These are phyloP conservation scores for Metridium senile DNA, from an alignment of 92 coral and sea anemone genomes.

Conservation along the genomic window DNA sequence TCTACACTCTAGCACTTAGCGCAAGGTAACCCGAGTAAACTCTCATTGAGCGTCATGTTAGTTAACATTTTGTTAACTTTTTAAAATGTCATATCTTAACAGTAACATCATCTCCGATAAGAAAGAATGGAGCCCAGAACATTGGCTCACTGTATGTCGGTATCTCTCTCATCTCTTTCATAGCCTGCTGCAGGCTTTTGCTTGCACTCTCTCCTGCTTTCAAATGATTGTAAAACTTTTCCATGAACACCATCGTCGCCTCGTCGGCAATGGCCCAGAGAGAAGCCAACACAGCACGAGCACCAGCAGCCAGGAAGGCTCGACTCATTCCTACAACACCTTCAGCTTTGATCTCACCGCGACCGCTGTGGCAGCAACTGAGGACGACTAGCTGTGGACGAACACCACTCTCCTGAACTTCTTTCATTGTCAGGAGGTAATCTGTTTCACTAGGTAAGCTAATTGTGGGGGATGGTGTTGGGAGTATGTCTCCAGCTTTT, in stretches of 20 bases:
- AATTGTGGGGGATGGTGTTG: not conserved
- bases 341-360: constrained; percentile 33
- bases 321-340: constrained; percentile 34
- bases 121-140: constrained; percentile 25
- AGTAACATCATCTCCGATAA: constrained; percentile 20
- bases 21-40: too few relatives aligned
- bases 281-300: constrained; percentile 40
- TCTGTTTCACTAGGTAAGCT: constrained; percentile 27
- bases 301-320: constrained; percentile 38
- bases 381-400: constrained; percentile 24
- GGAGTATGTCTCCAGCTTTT: not conserved
- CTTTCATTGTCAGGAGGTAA: constrained; percentile 23
- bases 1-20: too few relatives aligned
- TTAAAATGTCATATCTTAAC: not conserved
- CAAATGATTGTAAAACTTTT: not conserved
- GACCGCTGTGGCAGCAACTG: constrained; percentile 34
- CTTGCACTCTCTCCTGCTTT: constrained; percentile 10
- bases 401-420: constrained; percentile 4
- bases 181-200: constrained; percentile 10
- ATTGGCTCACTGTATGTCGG: not conserved
- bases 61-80: too few relatives aligned
- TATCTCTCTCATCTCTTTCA: constrained; percentile 1
- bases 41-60: too few relatives aligned
- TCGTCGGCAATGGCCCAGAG: constrained; percentile 37
- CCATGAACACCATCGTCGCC: constrained; percentile 23